Evolutionary conservation across 2,888 invertebrate genomes (phyloP).

Genomic region (Hirtodrosophila histrioides): DNA sequence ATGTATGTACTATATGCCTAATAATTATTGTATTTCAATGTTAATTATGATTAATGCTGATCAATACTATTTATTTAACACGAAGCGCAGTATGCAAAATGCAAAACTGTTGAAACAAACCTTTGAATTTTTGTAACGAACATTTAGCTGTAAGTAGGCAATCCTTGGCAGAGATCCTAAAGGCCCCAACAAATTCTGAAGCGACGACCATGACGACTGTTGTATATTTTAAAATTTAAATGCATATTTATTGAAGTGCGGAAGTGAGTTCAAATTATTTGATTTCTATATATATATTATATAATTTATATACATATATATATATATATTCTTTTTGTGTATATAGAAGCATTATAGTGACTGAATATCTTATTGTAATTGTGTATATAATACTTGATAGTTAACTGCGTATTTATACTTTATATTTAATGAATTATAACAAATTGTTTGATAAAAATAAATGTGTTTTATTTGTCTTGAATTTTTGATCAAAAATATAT

Average conservation of each 20-base stretch:
- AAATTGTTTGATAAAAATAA: conserved; percentile 67
- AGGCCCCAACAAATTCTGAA: conserved; percentile 29
- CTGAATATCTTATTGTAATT: conserved; percentile 79
- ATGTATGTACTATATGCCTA: conserved; percentile 58
- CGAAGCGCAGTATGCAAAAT: conserved; percentile 3
- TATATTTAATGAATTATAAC: conserved; percentile 78
- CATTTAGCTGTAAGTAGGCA: conserved; percentile 71
- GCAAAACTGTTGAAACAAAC: conserved; percentile 28
- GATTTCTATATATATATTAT: conserved; percentile 40
- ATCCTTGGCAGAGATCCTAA: conserved; percentile 56
- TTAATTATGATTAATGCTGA: conserved; percentile 73
- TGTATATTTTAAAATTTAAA: conserved; percentile 65
- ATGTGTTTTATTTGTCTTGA: conserved; percentile 27
- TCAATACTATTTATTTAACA: conserved; percentile 73
- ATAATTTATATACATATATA: conserved; percentile 28
- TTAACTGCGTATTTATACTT: conserved; percentile 77
- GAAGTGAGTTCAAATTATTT: conserved; percentile 60
- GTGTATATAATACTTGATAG: conserved; percentile 80
- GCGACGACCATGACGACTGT: conserved; percentile 56
- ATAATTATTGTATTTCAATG: conserved; percentile 71
- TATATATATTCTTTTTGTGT: conserved; percentile 55
- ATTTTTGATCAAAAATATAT: no score
- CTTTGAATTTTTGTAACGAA: conserved; percentile 50
- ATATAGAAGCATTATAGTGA: conserved; percentile 80
- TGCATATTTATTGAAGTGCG: conserved; percentile 69